Percentiles rank a stretch among this genome's conserved stretches.
These are phyloP conservation scores for Sarcophaga rosellei DNA, from an alignment of 2,888 invertebrate species.

Conservation along the genomic window DNA sequence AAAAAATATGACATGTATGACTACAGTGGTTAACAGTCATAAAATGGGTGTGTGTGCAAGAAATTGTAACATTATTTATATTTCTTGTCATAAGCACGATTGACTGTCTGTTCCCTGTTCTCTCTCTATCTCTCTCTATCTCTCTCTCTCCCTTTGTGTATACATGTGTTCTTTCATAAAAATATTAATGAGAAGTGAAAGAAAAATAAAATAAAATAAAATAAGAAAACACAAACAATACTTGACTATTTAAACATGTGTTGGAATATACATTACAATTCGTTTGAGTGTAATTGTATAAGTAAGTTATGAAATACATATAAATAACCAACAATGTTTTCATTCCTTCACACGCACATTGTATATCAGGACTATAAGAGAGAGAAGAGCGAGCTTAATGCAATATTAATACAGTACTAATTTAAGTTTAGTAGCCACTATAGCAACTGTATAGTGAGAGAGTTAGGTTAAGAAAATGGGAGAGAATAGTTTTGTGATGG, in stretches of 20 bases:
- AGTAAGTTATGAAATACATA: conserved; percentile 5
- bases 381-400: not conserved
- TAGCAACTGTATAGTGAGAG: not conserved
- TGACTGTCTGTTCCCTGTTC: not conserved
- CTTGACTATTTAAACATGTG: conserved; percentile 1
- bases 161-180: no score
- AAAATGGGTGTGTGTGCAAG: no score
- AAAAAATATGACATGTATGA: conserved; percentile 34
- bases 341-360: not conserved
- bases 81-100: conserved; percentile 34
- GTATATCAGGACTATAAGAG: no score
- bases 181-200: not conserved
- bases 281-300: not conserved
- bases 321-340: conserved; percentile 22
- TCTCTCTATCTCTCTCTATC: not conserved
- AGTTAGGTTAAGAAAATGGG: not conserved
- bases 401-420: not conserved
- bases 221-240: not conserved
- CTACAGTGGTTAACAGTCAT: not conserved
- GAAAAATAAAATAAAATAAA: not conserved
- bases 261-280: not conserved
- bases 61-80: conserved; percentile 10
- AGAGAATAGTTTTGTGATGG: no score
- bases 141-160: not conserved
- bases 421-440: not conserved